Evolutionary conservation across 2,113 vertebrate genomes (phyloP), one percentile per base, ranked within the genome.

Genomic region (Corythaixoides concolor): DNA sequence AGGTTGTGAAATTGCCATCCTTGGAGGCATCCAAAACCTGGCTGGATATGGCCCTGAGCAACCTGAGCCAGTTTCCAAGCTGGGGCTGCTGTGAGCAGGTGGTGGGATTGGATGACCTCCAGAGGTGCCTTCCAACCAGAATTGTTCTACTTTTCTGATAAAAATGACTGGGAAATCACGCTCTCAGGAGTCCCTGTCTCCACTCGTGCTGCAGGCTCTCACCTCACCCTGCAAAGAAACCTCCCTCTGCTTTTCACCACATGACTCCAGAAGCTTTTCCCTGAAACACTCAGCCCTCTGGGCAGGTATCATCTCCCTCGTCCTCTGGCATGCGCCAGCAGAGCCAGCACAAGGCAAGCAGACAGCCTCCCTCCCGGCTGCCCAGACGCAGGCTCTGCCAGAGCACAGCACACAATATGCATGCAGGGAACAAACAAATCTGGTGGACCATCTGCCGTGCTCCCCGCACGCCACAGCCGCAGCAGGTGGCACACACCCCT

Each of bases 71-170:
- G 19, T 78, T 87, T 92, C 56, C 69, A 81, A 43, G 19, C 50
- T 84, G n/a, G 12, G 55, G 64, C 56, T 90, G 45, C 73, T 82
- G 23, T 67, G 87, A 96, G 69, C 94, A 82, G 69, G 87, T 91
- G 80, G 53, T 89, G 28, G 53, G 64, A 75, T 88, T 95, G 89
- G 84, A 94, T 85, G 84, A 85, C 64, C 23, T 95, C 86, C 91
- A 95, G 43, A 67, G 33, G 23, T 52, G 22, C 37, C 11, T 89
- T 94, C 16, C 60, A 78, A 43, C 18, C 9, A 23, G 47, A 77
- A 27, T 55, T 41, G 24, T 68, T 85, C 35, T 90, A 19, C 37
- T 37, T 93, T 85, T 76, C 33, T 53, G 35, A 60, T 15, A 89
- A 76, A 80, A 63, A 75, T 24, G 1, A 15, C 37, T 32, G 6